Evolutionary conservation across 2,888 invertebrate species (phyloP).

Genomic region (Tipula confusa): DNA sequence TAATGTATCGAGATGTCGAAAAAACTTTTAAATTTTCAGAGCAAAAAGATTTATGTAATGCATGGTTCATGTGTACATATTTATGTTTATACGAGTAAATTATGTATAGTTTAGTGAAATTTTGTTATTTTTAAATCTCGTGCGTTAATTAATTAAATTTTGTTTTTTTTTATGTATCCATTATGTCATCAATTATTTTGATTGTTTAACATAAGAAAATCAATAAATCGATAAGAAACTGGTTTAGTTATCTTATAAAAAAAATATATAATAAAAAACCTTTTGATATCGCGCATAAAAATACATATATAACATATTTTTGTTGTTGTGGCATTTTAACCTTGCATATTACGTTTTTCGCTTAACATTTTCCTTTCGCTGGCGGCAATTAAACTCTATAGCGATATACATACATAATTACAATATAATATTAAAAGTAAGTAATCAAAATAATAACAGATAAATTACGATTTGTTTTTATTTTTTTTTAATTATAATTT

Average conservation of each 20-base stretch:
- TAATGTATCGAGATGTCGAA: neutral
- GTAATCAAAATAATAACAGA: slow-evolving; percentile 20
- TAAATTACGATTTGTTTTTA: neutral
- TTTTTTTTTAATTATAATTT: neutral
- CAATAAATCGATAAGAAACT: neutral
- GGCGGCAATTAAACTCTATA: neutral
- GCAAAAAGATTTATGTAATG: neutral
- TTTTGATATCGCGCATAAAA: neutral
- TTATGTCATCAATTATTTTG: neutral
- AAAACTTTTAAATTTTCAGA: neutral
- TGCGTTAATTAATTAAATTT: neutral
- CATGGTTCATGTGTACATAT: neutral
- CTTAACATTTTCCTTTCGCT: slow-evolving; percentile 12
- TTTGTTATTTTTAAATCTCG: neutral
- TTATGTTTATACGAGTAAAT: neutral
- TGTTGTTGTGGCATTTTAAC: neutral
- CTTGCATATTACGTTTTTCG: neutral
- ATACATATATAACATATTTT: too few species aligned
- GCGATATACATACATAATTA: neutral
- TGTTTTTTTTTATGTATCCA: neutral
- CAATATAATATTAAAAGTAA: neutral
- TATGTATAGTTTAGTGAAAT: neutral
- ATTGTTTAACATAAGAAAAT: neutral
- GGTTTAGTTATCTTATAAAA: neutral
- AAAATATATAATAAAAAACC: too few species aligned